phyloP scores from a whole-genome alignment of 2,113 vertebrate genomes.

The human (Homo sapiens) region GRCh38 chr6:128063501-128064000 shows the following conservation, averaged over 20 bases:
- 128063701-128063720: neutral
- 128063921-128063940: slow-evolving; percentile 56
- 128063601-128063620: neutral
- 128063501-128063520: neutral
- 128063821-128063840: slow-evolving; percentile 73
- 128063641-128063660: neutral
- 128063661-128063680: neutral
- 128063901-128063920: slow-evolving; percentile 43
- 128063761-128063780: slow-evolving; percentile 24
- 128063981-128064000: slow-evolving; percentile 23
- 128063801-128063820: slow-evolving; percentile 64
- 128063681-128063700: neutral
- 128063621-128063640: neutral
- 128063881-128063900: slow-evolving; percentile 21
- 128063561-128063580: neutral
- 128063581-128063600: neutral
- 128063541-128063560: neutral
- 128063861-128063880: slow-evolving; percentile 65
- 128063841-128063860: slow-evolving; percentile 63
- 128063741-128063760: slow-evolving; percentile 35
- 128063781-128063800: slow-evolving; percentile 54
- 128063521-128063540: neutral
- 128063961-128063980: slow-evolving; percentile 54
- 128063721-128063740: neutral
- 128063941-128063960: slow-evolving; percentile 35